Conservation (phyloP, 2,888 invertebrate species). For the Nineta flava region DNA sequence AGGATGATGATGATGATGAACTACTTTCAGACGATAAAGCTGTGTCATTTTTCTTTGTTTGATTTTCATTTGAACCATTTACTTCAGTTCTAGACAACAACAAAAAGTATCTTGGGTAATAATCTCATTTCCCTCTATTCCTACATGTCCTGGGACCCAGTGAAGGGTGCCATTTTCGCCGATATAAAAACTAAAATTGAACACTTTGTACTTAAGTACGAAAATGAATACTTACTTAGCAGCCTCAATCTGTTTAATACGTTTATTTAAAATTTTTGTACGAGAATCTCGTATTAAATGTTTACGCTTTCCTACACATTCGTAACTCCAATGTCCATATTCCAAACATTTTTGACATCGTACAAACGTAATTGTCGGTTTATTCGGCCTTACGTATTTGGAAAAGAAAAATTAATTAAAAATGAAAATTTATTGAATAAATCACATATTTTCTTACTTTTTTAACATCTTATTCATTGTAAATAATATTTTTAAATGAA, state of each 20-base stretch:
- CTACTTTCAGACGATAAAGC: not conserved
- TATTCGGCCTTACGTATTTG: not conserved
- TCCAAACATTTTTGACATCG: slow-evolving; percentile 88
- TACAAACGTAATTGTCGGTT: slow-evolving; percentile 22
- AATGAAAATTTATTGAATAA: no score
- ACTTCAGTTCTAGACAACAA: not conserved
- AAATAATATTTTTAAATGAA: no score
- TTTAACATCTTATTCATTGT: no score
- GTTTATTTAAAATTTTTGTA: slow-evolving; percentile 61
- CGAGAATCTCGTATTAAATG: slow-evolving; percentile 70
- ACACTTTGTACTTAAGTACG: not conserved
- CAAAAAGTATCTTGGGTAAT: no score
- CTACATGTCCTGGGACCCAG: no score
- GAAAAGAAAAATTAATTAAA: not conserved
- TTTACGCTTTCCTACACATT: slow-evolving; percentile 83
- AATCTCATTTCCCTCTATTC: no score
- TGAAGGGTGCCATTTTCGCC: no score
- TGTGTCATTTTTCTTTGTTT: not conserved
- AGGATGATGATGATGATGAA: not conserved
- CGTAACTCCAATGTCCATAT: slow-evolving; percentile 88
- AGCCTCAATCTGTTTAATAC: slow-evolving; percentile 34
- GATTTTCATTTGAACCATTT: not conserved
- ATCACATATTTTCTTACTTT: no score
- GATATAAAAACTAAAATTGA: not conserved
- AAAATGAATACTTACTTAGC: not conserved